Evolutionary conservation across 1,140 invertebrate species (phyloP).

Genomic region (Neodiprion pinetum): DNA sequence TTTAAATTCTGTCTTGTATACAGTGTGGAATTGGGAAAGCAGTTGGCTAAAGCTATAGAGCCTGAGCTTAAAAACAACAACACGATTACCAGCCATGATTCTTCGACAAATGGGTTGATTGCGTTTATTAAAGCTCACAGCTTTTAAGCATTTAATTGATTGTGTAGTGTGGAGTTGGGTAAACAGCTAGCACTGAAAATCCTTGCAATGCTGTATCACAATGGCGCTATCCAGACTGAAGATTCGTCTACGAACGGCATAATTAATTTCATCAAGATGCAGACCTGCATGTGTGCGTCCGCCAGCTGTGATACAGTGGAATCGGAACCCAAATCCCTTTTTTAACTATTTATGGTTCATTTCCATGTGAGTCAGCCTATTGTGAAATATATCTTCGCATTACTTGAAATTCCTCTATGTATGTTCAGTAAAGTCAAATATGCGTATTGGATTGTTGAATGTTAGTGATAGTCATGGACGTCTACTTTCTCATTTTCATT

Average conservation of each 20-base stretch:
- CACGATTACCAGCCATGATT: conserved; percentile 72
- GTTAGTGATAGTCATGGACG: too few relatives aligned
- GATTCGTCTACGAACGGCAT: conserved; percentile 94
- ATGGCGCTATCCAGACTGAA: conserved; percentile 70
- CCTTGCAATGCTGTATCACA: conserved; percentile 51
- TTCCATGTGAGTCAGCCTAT: not conserved
- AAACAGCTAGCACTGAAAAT: conserved; percentile 9
- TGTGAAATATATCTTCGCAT: not conserved
- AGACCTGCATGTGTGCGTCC: conserved; percentile 26
- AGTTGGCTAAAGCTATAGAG: conserved; percentile 96
- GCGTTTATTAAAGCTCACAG: conserved; percentile 76
- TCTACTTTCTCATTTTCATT: too few relatives aligned
- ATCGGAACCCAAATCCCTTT: conserved; percentile 7
- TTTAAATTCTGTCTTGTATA: conserved; percentile 39
- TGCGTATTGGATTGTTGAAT: not conserved
- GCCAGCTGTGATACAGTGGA: not conserved
- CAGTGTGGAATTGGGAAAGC: conserved; percentile 97
- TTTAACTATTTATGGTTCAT: not conserved
- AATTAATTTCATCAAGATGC: conserved; percentile 89
- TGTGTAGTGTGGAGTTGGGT: conserved; percentile 9
- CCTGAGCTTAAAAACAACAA: conserved; percentile 82
- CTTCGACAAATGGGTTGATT: conserved; percentile 85
- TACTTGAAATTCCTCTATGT: not conserved
- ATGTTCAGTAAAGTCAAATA: not conserved
- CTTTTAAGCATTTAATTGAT: conserved; percentile 32